Conservation (phyloP, 2,888 invertebrate genomes). For the Epicampocera succincta region DNA sequence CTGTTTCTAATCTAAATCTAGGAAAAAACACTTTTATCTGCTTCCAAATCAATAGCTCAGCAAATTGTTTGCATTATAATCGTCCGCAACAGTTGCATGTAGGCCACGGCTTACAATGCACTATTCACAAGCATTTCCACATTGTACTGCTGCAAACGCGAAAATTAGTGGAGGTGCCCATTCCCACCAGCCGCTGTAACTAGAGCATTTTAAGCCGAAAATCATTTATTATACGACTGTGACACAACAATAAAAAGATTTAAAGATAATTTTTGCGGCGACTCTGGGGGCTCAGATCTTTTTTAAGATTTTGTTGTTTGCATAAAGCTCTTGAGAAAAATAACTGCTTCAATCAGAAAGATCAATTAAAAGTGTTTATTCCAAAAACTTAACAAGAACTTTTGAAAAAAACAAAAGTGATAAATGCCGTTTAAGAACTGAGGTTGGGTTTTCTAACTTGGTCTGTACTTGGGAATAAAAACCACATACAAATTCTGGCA, state of each 20-base stretch:
- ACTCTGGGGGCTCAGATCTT: neutral
- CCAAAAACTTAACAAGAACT: neutral
- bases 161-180: slow-evolving; percentile 47
- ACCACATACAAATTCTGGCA: too few relatives aligned
- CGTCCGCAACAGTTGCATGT: too few relatives aligned
- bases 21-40: too few relatives aligned
- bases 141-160: too few relatives aligned
- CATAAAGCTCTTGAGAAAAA: slow-evolving; percentile 54
- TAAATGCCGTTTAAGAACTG: too few relatives aligned
- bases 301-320: slow-evolving; percentile 27
- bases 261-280: slow-evolving; percentile 48
- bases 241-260: slow-evolving; percentile 61
- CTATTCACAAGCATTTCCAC: too few relatives aligned
- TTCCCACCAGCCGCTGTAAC: slow-evolving; percentile 28
- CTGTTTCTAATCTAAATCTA: too few relatives aligned
- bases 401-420: neutral
- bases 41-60: too few relatives aligned
- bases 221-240: slow-evolving; percentile 55
- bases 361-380: slow-evolving; percentile 43
- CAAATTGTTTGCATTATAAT: too few relatives aligned
- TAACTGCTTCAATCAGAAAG: slow-evolving; percentile 11
- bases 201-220: slow-evolving; percentile 59
- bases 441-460: too few relatives aligned
- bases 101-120: too few relatives aligned
- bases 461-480: too few relatives aligned